Evolutionary conservation across 1,140 invertebrate genomes (phyloP).

Genomic region (Drosophila mauritiana): DNA sequence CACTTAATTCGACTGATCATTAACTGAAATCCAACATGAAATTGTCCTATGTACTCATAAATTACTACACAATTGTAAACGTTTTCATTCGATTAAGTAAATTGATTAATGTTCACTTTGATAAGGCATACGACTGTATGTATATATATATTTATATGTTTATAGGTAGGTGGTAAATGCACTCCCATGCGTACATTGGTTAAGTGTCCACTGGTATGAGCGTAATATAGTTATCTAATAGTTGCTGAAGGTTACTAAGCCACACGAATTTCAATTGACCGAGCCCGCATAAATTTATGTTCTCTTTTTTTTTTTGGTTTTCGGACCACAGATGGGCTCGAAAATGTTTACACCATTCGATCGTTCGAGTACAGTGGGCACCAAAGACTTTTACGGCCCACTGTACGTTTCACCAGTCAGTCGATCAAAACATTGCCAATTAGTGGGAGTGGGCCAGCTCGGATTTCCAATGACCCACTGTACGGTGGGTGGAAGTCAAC

Average conservation of each 20-base stretch:
- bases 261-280: slow-evolving; percentile 22
- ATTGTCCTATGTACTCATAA: slow-evolving; percentile 14
- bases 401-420: neutral
- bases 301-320: neutral
- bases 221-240: slow-evolving; percentile 3
- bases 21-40: slow-evolving; percentile 1
- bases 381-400: neutral
- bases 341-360: neutral
- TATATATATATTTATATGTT: neutral
- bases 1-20: neutral
- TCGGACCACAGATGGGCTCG: slow-evolving; percentile 1
- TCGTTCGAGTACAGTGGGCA: slow-evolving; percentile 2
- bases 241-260: slow-evolving; percentile 6
- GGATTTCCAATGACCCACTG: slow-evolving; percentile 7
- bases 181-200: neutral
- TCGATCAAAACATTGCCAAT: neutral
- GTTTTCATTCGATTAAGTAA: slow-evolving; percentile 36
- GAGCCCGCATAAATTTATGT: neutral
- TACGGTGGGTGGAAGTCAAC: neutral
- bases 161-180: slow-evolving; percentile 3
- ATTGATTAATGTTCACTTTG: slow-evolving; percentile 33
- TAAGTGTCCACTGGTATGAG: neutral
- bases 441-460: slow-evolving; percentile 1
- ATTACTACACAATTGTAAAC: slow-evolving; percentile 33
- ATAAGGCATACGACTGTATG: slow-evolving; percentile 26